These are phyloP conservation scores for Diplodus sargus DNA, from an alignment of 2,797 vertebrate species.

Conservation along the genomic window DNA sequence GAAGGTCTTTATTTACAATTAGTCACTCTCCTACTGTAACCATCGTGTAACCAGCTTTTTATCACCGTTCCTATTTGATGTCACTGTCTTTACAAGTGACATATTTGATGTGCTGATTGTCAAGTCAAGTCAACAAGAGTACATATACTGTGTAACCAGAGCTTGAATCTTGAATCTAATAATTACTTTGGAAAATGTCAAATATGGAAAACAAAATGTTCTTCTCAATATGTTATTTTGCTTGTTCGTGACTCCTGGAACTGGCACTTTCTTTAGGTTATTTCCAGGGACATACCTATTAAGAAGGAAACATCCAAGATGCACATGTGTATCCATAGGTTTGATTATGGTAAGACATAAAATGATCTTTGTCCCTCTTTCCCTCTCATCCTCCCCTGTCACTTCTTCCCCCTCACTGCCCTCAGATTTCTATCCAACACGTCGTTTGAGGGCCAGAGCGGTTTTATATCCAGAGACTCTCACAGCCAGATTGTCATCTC, in stretches of 20 bases:
- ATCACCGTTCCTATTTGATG: not conserved
- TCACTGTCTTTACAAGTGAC: not conserved
- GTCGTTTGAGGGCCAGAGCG: conserved; percentile 94
- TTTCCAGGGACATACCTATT: not conserved
- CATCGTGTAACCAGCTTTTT: too few species aligned
- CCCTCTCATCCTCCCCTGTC: not conserved
- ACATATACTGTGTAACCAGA: not conserved
- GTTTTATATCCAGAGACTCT: conserved; percentile 88
- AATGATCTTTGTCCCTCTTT: not conserved
- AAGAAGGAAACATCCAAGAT: not conserved
- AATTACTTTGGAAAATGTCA: not conserved
- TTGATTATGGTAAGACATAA: not conserved
- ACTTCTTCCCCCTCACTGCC: not conserved
- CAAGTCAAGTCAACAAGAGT: not conserved
- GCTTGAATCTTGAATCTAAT: not conserved
- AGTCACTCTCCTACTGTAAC: too few species aligned
- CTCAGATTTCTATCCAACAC: conserved; percentile 96
- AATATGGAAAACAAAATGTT: not conserved
- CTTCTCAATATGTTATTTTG: not conserved
- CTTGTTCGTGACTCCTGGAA: not conserved
- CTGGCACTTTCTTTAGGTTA: not conserved
- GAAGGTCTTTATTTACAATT: too few species aligned
- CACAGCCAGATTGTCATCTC: conserved; percentile 87
- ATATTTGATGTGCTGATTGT: too few species aligned
- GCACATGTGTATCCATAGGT: not conserved